These are phyloP conservation scores for Chironomus tentans DNA, from an alignment of 2,888 invertebrate species.

Conservation along the genomic window DNA sequence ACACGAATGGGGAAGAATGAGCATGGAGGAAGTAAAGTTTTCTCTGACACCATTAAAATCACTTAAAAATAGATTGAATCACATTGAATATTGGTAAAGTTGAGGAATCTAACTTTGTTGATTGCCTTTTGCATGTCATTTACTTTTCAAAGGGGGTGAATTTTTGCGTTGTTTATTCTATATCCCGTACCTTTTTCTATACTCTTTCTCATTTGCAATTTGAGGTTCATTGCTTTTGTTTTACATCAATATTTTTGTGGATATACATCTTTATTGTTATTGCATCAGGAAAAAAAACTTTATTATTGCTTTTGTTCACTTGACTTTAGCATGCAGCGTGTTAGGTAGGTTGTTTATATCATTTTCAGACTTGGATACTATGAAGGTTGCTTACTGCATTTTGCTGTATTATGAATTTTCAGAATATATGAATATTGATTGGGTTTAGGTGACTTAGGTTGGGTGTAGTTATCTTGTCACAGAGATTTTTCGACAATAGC, in stretches of 20 bases:
- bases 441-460: too few species aligned
- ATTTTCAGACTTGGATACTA: not conserved
- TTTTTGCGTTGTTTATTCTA: not conserved
- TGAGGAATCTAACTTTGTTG: not conserved
- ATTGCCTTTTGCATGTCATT: not conserved
- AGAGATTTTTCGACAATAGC: too few species aligned
- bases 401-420: too few species aligned
- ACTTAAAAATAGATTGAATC: slow-evolving; percentile 15
- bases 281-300: not conserved
- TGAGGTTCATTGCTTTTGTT: not conserved
- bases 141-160: not conserved
- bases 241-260: not conserved
- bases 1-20: not conserved
- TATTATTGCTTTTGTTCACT: not conserved
- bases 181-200: too few species aligned
- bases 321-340: too few species aligned
- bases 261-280: not conserved
- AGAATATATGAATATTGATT: too few species aligned
- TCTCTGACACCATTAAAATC: slow-evolving; percentile 16
- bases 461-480: too few species aligned
- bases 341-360: not conserved
- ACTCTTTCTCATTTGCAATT: not conserved
- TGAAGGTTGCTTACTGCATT: not conserved
- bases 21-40: not conserved
- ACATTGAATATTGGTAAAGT: not conserved